Conservation (phyloP, 2,888 invertebrate genomes). For the Drosophila flavopinicola region DNA sequence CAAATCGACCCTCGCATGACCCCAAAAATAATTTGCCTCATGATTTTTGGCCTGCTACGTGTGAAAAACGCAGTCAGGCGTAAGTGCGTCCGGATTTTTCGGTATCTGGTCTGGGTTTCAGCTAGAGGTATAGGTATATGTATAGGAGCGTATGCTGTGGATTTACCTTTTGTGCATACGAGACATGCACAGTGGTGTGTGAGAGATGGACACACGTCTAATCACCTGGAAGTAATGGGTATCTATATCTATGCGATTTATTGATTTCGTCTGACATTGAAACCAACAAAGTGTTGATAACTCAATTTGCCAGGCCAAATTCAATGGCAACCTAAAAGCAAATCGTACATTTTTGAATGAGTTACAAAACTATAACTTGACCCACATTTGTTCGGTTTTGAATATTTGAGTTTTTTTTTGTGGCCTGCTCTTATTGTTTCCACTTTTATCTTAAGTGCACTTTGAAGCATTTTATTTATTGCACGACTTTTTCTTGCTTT, state of each 20-base stretch:
- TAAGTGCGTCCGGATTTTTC: conserved; percentile 63
- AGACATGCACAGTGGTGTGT: conserved; percentile 61
- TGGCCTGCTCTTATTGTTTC: conserved; percentile 16
- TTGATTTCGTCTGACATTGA: conserved; percentile 78
- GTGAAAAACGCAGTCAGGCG: conserved; percentile 75
- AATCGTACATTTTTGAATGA: conserved; percentile 9
- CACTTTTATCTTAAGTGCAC: conserved; percentile 76
- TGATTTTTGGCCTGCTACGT: conserved; percentile 68
- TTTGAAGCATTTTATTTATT: conserved; percentile 78
- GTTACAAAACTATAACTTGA: conserved; percentile 37
- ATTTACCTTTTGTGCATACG: conserved; percentile 47
- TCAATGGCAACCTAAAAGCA: background rate
- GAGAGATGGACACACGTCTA: conserved; percentile 73
- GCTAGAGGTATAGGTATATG: no score
- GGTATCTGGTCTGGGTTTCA: conserved; percentile 22
- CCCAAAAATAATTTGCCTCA: conserved; percentile 69
- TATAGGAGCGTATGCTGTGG: conserved; percentile 48
- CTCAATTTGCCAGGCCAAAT: conserved; percentile 30
- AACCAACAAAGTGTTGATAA: conserved; percentile 41
- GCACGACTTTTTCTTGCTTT: conserved; percentile 68
- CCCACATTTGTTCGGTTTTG: conserved; percentile 38
- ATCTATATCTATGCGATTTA: conserved; percentile 68
- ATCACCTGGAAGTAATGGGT: conserved; percentile 80
- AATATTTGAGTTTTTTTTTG: conserved; percentile 30
- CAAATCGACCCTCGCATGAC: conserved; percentile 47